Evolutionary conservation across 2,888 invertebrate genomes (phyloP).

Genomic region (Exocentrus adspersus): DNA sequence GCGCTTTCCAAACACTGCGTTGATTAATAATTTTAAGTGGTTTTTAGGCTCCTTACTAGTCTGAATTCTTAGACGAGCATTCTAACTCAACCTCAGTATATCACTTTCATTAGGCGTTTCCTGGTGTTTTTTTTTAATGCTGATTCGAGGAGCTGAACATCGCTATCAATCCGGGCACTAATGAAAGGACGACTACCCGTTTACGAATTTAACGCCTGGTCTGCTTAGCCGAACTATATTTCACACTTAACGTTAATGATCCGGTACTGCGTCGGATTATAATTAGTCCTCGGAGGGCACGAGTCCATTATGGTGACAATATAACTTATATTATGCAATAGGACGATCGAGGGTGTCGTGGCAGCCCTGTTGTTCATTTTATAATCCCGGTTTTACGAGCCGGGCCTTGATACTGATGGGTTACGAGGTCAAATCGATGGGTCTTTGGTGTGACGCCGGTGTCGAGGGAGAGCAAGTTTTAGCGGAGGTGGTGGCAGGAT

Average conservation of each 20-base stretch:
- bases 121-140: too few species aligned
- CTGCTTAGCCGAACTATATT: slow-evolving; percentile 18
- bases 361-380: not conserved
- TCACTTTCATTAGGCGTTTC: too few species aligned
- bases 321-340: slow-evolving; percentile 20
- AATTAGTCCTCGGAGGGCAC: slow-evolving; percentile 24
- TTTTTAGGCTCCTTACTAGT: too few species aligned
- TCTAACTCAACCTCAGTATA: too few species aligned
- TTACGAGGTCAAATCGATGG: not conserved
- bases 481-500: too few species aligned
- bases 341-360: not conserved
- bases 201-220: slow-evolving; percentile 4
- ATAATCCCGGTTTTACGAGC: not conserved
- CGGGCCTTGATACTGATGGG: not conserved
- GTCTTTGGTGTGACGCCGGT: not conserved
- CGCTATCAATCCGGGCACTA: not conserved
- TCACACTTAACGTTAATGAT: slow-evolving; percentile 25
- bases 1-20: too few species aligned
- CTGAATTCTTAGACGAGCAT: too few species aligned
- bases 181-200: not conserved
- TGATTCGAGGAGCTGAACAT: too few species aligned
- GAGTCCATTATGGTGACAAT: slow-evolving; percentile 18
- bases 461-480: too few species aligned
- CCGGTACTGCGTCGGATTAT: slow-evolving; percentile 22
- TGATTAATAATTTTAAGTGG: too few species aligned